phyloP scores from a whole-genome alignment of 2,888 invertebrate genomes.

The Drosophila paucipuncta region DNA sequence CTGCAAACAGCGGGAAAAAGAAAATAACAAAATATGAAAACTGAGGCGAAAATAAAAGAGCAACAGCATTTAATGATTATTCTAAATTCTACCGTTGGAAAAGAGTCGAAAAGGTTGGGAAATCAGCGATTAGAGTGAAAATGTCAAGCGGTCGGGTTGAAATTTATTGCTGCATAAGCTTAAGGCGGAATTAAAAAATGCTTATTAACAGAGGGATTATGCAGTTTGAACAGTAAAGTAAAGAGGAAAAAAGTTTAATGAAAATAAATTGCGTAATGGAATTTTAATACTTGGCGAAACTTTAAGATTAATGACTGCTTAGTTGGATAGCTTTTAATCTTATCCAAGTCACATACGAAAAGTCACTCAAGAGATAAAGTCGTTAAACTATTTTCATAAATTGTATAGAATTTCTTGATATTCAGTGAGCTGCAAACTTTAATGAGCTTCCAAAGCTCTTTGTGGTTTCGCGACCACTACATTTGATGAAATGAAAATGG shows the following conservation, averaged over 20 bases:
- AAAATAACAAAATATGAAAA: neutral
- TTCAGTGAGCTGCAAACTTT: neutral
- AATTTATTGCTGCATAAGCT: slow-evolving; percentile 37
- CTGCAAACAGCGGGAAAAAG: slow-evolving; percentile 17
- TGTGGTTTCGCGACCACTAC: neutral
- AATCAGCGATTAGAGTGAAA: slow-evolving; percentile 36
- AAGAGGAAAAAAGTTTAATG: slow-evolving; percentile 22
- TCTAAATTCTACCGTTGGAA: slow-evolving; percentile 21
- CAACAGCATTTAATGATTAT: slow-evolving; percentile 29
- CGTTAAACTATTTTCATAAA: slow-evolving; percentile 9
- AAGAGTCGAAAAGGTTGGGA: slow-evolving; percentile 19
- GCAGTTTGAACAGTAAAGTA: slow-evolving; percentile 8
- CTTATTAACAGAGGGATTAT: slow-evolving; percentile 26
- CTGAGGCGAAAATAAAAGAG: neutral
- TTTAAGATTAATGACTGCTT: slow-evolving; percentile 23
- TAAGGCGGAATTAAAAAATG: slow-evolving; percentile 7
- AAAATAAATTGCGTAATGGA: slow-evolving; percentile 23
- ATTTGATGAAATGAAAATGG: neutral
- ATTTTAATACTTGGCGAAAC: slow-evolving; percentile 19
- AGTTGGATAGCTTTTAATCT: slow-evolving; percentile 9
- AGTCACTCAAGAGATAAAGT: neutral
- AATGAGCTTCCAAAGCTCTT: neutral
- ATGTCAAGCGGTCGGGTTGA: slow-evolving; percentile 34
- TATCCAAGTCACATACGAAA: neutral
- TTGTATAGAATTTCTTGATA: neutral